Evolutionary conservation across 1,140 invertebrate genomes (phyloP).

Genomic region (Saxidomus purpurata): DNA sequence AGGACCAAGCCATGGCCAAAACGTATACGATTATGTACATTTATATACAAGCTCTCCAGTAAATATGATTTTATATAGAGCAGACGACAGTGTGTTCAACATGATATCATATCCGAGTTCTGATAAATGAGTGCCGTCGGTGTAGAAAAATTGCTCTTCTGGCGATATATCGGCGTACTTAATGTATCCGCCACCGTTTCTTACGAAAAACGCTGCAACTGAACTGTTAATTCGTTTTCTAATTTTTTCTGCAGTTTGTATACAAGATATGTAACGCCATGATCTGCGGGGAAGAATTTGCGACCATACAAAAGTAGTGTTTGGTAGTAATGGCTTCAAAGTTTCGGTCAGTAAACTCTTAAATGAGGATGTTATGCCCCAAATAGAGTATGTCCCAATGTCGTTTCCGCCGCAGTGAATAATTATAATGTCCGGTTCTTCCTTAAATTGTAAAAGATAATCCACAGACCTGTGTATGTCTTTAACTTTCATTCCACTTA

Average conservation of each 20-base stretch:
- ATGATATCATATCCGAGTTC: background rate
- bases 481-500: background rate
- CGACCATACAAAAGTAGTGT: background rate
- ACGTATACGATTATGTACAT: no score
- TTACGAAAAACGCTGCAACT: background rate
- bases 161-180: background rate
- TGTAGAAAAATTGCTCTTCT: background rate
- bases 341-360: no score
- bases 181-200: background rate
- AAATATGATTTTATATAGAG: background rate
- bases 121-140: background rate
- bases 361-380: background rate
- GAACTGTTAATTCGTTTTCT: no score
- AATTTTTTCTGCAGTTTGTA: background rate
- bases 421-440: background rate
- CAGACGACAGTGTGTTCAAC: background rate
- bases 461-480: background rate
- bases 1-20: no score
- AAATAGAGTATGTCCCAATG: background rate
- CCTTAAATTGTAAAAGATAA: background rate
- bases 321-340: background rate
- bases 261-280: background rate
- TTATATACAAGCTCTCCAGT: background rate
- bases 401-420: background rate
- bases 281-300: background rate